These are phyloP conservation scores for Aelia acuminata DNA, from an alignment of 2,888 invertebrate species.

Conservation along the genomic window DNA sequence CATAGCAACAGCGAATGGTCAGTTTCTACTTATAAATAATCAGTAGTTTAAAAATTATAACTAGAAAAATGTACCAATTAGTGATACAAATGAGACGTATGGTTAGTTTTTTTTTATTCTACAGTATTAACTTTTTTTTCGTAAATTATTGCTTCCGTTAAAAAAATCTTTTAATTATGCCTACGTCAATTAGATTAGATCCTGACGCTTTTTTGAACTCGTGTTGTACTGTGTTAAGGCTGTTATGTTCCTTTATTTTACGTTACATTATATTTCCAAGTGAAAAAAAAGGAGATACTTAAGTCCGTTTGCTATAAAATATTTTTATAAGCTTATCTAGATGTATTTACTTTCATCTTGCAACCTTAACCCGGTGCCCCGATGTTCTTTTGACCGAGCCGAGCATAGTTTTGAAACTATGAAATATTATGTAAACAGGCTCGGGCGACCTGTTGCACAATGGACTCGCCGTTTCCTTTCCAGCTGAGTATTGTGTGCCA, in stretches of 20 bases:
- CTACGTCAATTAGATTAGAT: too few species aligned
- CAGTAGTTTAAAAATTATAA: neutral
- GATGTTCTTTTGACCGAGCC: neutral
- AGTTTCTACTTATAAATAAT: neutral
- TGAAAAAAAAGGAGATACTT: neutral
- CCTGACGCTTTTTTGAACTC: too few species aligned
- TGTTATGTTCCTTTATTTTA: too few species aligned
- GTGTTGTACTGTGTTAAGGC: too few species aligned
- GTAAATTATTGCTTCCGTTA: too few species aligned
- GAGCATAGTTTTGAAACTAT: slow-evolving; percentile 33
- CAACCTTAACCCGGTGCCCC: neutral
- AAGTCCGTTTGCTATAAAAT: neutral
- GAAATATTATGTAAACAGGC: slow-evolving; percentile 19
- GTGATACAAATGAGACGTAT: neutral
- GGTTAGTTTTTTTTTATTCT: neutral
- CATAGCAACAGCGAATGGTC: neutral
- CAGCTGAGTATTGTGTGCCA: neutral
- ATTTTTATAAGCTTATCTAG: neutral
- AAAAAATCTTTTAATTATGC: too few species aligned
- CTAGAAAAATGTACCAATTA: neutral
- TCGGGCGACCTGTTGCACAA: slow-evolving; percentile 17
- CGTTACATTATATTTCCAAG: too few species aligned
- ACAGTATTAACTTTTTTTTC: neutral
- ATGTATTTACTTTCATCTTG: slow-evolving; percentile 8
- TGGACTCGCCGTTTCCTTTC: neutral